Base-by-base conservation (phyloP, 2,113 vertebrate genomes). In the Podarcis cretensis region DNA sequence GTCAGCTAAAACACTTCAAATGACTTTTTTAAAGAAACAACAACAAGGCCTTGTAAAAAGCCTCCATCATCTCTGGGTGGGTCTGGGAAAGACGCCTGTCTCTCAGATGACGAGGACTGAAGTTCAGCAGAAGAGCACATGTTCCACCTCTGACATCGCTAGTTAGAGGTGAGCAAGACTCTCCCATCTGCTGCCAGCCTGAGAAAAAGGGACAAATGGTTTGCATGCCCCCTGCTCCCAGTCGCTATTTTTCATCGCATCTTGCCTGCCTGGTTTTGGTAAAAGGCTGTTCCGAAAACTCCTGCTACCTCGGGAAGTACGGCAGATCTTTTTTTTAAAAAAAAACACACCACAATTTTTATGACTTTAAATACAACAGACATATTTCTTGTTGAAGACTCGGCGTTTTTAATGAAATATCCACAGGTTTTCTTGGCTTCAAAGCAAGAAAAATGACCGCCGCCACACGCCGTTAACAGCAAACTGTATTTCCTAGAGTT, bases 371-470 rank as follows among this genome's bases (percentile, higher is more conserved):
- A 86, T 40, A 73, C 12, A 66, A 59, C 25, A 37, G 23, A 86
- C 77, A 32, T n/a, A 10, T 0, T 89, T 90, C 40, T 35, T 81
- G 35, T 88, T 77, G 78, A 81, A 91, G 93, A 89, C 90, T 94
- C 83, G 83, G 84, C 91, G 75, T 93, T 94, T 96, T 96, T 96
- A 95, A 96, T 96, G 2, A 90, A 92, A 93, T 92, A 93, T 90
- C 90, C 95, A 95, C 91, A 87, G 90, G 84, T 89, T 92, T 43
- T 80, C 1, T 92, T 90, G 89, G 92, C 89, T 87, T 84, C 78
- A 89, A 93, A 95, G 92, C 91, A 87, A 90, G 92, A 69, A 71
- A 73, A 91, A 91, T 2, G 90, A 88, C 57, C 87, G 0, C 9
- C 54, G 48, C 66, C 69, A 9, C 90, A 95, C 92, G 81, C 75